Percentiles rank a stretch among this genome's conserved stretches.
These are phyloP conservation scores for Periophthalmus modestus DNA, from an alignment of 2,113 vertebrate genomes.

Conservation along the genomic window DNA sequence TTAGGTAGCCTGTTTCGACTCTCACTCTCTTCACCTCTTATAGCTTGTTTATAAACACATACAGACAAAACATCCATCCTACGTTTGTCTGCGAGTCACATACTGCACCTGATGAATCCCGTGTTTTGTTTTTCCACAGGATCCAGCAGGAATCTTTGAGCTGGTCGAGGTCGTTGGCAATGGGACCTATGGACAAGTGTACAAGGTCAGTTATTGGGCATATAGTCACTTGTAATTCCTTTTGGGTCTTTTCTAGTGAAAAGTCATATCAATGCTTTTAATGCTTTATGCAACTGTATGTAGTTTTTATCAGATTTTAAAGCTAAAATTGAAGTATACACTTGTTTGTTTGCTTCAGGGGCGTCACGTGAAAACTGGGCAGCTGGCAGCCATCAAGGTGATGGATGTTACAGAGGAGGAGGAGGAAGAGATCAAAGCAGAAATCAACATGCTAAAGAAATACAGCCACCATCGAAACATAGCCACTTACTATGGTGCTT, in stretches of 20 bases:
- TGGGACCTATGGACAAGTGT: constrained; percentile 83
- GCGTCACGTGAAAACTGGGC: constrained; percentile 90
- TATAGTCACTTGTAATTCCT: neutral
- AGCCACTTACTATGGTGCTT: constrained; percentile 93
- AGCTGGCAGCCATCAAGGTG: constrained; percentile 94
- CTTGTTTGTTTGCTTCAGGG: constrained; percentile 70
- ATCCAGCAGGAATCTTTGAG: constrained; percentile 92
- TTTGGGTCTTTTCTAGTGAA: neutral
- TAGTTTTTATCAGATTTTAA: too few relatives aligned
- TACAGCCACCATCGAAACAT: constrained; percentile 95
- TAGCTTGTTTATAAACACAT: neutral
- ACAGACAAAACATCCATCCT: neutral
- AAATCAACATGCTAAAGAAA: constrained; percentile 96
- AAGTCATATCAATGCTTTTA: neutral
- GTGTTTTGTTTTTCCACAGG: constrained; percentile 62
- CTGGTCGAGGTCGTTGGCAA: constrained; percentile 88
- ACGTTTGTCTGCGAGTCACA: neutral
- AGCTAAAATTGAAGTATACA: neutral
- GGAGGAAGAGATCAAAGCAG: constrained; percentile 93
- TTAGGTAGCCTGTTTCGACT: neutral
- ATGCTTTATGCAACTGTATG: too few relatives aligned
- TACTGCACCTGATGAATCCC: constrained; percentile 1
- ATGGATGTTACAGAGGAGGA: constrained; percentile 96
- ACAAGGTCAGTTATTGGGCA: constrained; percentile 83
- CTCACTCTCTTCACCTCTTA: neutral